Evolutionary conservation across 2,888 invertebrate genomes (phyloP).

Genomic region (Amphipyra tragopoginis): DNA sequence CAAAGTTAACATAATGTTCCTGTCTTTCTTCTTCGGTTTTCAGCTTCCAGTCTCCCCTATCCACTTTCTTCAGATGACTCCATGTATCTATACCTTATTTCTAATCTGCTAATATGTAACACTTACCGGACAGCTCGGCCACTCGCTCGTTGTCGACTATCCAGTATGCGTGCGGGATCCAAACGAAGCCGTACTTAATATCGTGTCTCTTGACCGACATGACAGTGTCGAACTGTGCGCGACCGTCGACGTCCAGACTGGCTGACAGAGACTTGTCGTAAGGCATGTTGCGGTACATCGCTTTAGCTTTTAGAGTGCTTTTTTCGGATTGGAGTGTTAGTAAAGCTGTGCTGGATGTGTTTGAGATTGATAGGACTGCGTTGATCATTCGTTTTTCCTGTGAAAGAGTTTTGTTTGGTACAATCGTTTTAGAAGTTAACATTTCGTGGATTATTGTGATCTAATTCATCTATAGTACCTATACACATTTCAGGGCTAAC

Average conservation of each 20-base stretch:
- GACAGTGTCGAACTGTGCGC: slow-evolving; percentile 92
- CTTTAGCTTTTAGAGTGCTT: slow-evolving; percentile 92
- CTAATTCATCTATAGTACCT: too few relatives aligned
- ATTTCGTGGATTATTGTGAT: too few relatives aligned
- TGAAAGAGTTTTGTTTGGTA: background rate
- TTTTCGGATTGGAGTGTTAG: slow-evolving; percentile 92
- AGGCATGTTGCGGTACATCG: slow-evolving; percentile 92
- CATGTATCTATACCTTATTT: background rate
- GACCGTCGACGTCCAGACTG: slow-evolving; percentile 93
- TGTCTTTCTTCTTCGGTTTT: too few relatives aligned
- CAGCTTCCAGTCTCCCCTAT: too few relatives aligned
- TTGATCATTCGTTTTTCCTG: slow-evolving; percentile 88
- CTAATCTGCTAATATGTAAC: background rate
- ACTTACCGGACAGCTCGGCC: slow-evolving; percentile 74
- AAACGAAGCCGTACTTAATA: slow-evolving; percentile 92
- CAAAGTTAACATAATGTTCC: too few relatives aligned
- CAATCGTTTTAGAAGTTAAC: background rate
- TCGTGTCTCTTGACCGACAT: slow-evolving; percentile 90
- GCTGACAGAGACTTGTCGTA: slow-evolving; percentile 92
- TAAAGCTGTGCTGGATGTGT: slow-evolving; percentile 83
- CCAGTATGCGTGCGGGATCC: slow-evolving; percentile 92
- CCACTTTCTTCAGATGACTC: too few relatives aligned
- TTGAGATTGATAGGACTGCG: slow-evolving; percentile 77
- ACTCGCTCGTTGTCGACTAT: slow-evolving; percentile 93
- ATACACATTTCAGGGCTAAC: too few relatives aligned